Conservation (phyloP, 2,888 invertebrate species). For the Hermaeophaga mercurialis region DNA sequence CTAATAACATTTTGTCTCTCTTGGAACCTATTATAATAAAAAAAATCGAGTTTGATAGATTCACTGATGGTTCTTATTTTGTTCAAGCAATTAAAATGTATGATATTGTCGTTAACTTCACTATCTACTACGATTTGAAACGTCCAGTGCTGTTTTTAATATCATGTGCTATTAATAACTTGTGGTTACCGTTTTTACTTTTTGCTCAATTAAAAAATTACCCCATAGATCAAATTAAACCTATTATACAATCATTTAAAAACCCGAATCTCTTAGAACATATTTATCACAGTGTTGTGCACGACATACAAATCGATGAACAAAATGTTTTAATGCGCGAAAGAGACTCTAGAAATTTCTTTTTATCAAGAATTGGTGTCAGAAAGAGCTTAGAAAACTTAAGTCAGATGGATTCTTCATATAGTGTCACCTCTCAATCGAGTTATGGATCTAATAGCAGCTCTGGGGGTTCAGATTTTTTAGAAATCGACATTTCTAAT, state of each 20-base stretch:
- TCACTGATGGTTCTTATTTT: conserved; percentile 40
- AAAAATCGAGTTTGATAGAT: conserved; percentile 48
- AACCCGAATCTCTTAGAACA: conserved; percentile 66
- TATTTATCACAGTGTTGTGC: conserved; percentile 59
- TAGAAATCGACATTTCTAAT: conserved; percentile 56
- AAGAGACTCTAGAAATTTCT: conserved; percentile 54
- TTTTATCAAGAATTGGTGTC: conserved; percentile 53
- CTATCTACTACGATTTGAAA: conserved; percentile 62
- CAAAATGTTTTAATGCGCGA: conserved; percentile 48
- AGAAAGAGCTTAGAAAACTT: conserved; percentile 42
- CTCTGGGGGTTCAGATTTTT: conserved; percentile 58
- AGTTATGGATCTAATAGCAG: conserved; percentile 51
- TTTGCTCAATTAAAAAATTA: conserved; percentile 73
- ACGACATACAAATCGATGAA: conserved; percentile 50
- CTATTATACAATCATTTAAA: conserved; percentile 63
- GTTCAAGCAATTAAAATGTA: conserved; percentile 61
- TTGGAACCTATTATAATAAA: conserved; percentile 59
- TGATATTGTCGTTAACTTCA: conserved; percentile 67
- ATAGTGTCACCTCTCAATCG: conserved; percentile 37
- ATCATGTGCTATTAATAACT: conserved; percentile 64
- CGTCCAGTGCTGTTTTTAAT: conserved; percentile 66
- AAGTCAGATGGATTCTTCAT: conserved; percentile 32
- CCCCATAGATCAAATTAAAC: conserved; percentile 66
- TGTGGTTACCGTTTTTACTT: conserved; percentile 74
- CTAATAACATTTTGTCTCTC: conserved; percentile 41